These are phyloP conservation scores for Erythrocebus patas DNA, from an alignment of 2,113 vertebrate species.

Conservation along the genomic window DNA sequence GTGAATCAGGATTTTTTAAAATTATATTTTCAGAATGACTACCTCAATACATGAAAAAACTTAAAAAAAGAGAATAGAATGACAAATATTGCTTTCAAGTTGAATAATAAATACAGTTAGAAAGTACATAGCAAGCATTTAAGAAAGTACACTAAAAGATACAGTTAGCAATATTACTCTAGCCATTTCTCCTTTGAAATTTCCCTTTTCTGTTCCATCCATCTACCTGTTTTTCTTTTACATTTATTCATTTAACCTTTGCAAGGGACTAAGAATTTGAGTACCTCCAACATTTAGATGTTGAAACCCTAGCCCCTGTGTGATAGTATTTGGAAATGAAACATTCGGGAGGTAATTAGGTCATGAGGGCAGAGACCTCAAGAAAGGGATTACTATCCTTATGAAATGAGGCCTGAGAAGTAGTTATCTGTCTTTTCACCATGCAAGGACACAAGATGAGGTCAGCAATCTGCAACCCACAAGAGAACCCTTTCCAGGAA, in stretches of 20 bases:
- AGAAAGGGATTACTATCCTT: not conserved
- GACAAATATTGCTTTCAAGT: not conserved
- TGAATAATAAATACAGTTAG: not conserved
- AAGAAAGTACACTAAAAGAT: not conserved
- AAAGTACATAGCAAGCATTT: not conserved
- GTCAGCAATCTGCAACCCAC: not conserved
- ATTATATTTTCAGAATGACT: not conserved
- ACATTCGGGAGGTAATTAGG: not conserved
- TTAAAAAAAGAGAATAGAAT: not conserved
- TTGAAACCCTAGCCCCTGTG: not conserved
- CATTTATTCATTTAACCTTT: not conserved
- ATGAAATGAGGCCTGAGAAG: not conserved
- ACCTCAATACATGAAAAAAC: not conserved
- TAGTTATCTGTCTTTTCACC: not conserved
- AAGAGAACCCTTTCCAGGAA: not conserved
- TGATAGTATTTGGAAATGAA: too few relatives aligned
- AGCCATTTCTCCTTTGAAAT: not conserved
- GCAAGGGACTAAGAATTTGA: not conserved
- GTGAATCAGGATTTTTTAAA: not conserved
- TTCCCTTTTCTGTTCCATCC: not conserved
- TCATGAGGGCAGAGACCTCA: not conserved
- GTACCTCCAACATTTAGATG: too few relatives aligned
- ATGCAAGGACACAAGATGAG: not conserved
- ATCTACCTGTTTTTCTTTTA: not conserved
- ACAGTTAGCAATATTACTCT: not conserved